phyloP scores from a whole-genome alignment of 2,113 vertebrate species.

The Okapia johnstoni region DNA sequence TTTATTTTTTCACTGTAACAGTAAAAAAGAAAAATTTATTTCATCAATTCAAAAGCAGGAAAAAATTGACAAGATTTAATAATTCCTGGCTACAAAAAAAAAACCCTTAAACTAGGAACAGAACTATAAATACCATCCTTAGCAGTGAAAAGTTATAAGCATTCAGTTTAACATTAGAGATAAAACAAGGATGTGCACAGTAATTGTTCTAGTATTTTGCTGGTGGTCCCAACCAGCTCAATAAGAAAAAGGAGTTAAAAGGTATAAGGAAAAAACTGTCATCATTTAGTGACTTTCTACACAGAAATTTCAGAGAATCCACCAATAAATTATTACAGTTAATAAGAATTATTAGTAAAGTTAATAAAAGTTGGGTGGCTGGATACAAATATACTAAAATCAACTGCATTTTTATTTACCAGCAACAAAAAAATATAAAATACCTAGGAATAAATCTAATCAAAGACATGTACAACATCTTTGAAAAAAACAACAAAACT shows the following conservation, averaged over 20 bases:
- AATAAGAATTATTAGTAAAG: not conserved
- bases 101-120: not conserved
- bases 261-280: not conserved
- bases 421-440: not conserved
- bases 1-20: not conserved
- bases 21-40: not conserved
- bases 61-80: not conserved
- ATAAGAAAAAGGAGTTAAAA: not conserved
- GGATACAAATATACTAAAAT: not conserved
- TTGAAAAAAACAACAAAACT: not conserved
- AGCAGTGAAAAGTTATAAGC: not conserved
- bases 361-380: not conserved
- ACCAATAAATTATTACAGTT: not conserved
- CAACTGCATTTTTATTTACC: not conserved
- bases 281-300: not conserved
- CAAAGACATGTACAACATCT: not conserved
- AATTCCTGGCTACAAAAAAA: not conserved
- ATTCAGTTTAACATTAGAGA: not conserved
- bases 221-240: not conserved
- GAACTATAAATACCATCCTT: not conserved
- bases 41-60: not conserved
- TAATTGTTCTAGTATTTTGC: not conserved
- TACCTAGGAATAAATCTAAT: not conserved
- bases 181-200: not conserved
- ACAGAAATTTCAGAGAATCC: not conserved